Conservation (phyloP, 1,140 invertebrate species). For the Mamestra configurata region DNA sequence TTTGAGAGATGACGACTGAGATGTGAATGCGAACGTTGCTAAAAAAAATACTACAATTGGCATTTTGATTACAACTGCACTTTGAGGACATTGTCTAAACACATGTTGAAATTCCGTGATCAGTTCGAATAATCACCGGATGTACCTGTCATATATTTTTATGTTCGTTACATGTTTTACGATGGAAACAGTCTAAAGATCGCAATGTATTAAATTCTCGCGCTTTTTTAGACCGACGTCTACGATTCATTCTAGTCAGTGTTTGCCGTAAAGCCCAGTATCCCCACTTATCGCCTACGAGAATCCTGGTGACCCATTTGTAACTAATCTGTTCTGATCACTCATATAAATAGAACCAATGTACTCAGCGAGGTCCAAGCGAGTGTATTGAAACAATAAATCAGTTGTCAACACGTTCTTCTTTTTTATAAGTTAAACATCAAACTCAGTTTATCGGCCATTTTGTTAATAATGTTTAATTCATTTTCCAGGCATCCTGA, state of each 20-base stretch:
- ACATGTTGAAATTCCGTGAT: neutral
- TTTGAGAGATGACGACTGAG: too few species aligned
- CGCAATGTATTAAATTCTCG: neutral
- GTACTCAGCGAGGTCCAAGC: too few species aligned
- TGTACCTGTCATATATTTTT: neutral
- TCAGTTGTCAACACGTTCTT: too few species aligned
- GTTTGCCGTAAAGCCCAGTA: neutral
- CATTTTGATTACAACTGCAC: too few species aligned
- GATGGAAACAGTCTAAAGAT: neutral
- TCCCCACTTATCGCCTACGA: slow-evolving; percentile 14
- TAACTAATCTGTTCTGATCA: neutral
- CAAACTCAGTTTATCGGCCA: too few species aligned
- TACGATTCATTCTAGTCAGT: neutral
- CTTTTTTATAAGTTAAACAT: too few species aligned
- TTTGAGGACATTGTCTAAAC: neutral
- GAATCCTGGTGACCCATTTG: slow-evolving; percentile 24
- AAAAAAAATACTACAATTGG: too few species aligned
- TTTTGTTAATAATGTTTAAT: too few species aligned
- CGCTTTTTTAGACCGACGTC: neutral
- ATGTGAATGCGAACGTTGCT: too few species aligned
- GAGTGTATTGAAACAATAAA: too few species aligned
- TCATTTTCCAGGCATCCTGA: too few species aligned
- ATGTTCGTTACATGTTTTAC: neutral
- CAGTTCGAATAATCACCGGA: neutral
- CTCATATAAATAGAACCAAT: neutral